A percentile compares a stretch with the other conserved stretches of the same genome.
Evolutionary conservation across 2,888 invertebrate species (phyloP).

Genomic region (Allophyes oxyacanthae): DNA sequence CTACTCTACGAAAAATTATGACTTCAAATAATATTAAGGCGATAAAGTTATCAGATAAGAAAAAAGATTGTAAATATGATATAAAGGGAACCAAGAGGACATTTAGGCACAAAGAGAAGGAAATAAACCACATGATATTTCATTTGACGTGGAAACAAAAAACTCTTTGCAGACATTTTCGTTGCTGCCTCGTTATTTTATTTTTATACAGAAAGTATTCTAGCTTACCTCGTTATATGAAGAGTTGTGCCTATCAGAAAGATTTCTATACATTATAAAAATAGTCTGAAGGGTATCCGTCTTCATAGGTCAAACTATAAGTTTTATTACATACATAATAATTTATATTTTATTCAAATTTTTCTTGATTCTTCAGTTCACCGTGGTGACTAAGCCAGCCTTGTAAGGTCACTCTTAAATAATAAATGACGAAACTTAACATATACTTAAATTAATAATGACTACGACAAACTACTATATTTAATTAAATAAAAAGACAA

Average conservation of each 20-base stretch:
- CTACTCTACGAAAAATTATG: constrained; percentile 28
- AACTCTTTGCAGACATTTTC: constrained; percentile 8
- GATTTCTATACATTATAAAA: constrained; percentile 33
- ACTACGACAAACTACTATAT: too few species aligned
- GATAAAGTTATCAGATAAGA: constrained; percentile 46
- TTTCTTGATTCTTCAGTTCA: too few species aligned
- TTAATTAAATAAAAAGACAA: too few species aligned
- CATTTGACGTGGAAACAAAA: constrained; percentile 46
- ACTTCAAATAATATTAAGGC: constrained; percentile 45
- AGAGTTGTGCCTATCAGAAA: constrained; percentile 17
- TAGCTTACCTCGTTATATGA: constrained; percentile 21
- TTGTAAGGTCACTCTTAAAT: too few species aligned
- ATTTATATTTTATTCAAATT: too few species aligned
- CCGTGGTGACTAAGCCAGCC: too few species aligned
- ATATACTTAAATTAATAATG: too few species aligned
- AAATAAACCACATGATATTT: constrained; percentile 48
- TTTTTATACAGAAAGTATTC: constrained; percentile 28
- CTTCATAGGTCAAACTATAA: not conserved
- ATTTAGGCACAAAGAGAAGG: constrained; percentile 39
- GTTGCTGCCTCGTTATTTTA: constrained; percentile 6
- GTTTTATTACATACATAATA: not conserved
- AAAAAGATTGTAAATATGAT: constrained; percentile 45
- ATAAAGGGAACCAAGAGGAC: constrained; percentile 39
- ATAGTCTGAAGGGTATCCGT: not conserved
- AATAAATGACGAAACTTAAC: too few species aligned